Evolutionary conservation across 2,797 vertebrate genomes (phyloP).

Genomic region (Mustela erminea): DNA sequence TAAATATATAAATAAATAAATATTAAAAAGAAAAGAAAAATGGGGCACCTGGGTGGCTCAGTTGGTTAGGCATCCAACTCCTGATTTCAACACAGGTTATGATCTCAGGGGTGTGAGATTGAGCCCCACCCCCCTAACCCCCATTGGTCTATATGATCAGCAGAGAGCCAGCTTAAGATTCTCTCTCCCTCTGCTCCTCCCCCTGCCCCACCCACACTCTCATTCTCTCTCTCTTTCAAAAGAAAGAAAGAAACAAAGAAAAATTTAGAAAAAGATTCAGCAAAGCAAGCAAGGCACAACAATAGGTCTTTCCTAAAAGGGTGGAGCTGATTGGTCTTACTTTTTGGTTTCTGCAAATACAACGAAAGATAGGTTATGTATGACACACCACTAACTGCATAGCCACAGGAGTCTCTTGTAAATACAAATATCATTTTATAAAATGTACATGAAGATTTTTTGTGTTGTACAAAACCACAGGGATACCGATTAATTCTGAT

Average conservation of each 20-base stretch:
- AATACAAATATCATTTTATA: background rate
- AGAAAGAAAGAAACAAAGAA: background rate
- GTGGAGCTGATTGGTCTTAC: background rate
- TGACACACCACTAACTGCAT: background rate
- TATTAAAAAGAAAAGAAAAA: background rate
- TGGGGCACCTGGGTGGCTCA: background rate
- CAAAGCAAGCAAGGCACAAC: background rate
- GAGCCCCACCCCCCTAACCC: background rate
- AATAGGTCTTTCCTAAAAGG: background rate
- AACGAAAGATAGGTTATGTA: background rate
- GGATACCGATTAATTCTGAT: background rate
- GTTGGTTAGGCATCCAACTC: background rate
- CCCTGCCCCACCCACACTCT: rapidly evolving
- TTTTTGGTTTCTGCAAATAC: background rate
- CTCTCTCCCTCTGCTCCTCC: background rate
- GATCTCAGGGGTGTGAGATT: background rate
- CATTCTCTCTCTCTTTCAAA: background rate
- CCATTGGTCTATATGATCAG: background rate
- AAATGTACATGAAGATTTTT: background rate
- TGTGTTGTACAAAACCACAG: background rate
- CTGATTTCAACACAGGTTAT: background rate
- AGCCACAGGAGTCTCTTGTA: background rate
- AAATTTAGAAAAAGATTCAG: background rate
- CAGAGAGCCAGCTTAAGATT: background rate
- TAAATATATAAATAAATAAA: background rate